Evolutionary conservation across 2,888 invertebrate species (phyloP), one percentile per base, ranked within the genome.

Genomic region (Drosophila differens): DNA sequence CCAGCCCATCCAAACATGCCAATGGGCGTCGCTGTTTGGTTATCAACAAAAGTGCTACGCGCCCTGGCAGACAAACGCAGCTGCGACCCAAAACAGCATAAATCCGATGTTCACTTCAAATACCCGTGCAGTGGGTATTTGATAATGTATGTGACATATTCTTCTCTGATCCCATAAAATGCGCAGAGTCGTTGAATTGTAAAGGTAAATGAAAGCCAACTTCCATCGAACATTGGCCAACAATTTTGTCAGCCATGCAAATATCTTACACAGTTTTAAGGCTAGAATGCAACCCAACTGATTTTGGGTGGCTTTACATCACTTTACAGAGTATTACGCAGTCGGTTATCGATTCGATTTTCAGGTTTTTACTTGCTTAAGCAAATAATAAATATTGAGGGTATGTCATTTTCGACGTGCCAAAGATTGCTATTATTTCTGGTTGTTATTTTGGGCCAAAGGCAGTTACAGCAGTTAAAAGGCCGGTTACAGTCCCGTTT

Each of bases 401-500:
- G 66, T 22, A 66, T 66, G 49, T n/a, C 3, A 19, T 32, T 22
- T 28, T 30, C 53, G 41, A 28, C 25, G 22, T 32, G 14, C 1
- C n/a, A n/a, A n/a, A 28, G n/a, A 28, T 16, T 39, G 19, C 35
- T 33, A 14, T 47, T 30, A 25, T 49, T 12, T 28, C 12, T 39
- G 57, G 19, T 58, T 47, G 39, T 69, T 52, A 54, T 67, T 69
- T 68, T 44, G 65, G 74, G 70, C 71, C 76, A 76, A 59, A 64
- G 66, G 63, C 79, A 76, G 79, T 70, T 72, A 76, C 72, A 57
- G n/a, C 57, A 75, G 78, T 74, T 78, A 71, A 63, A 70, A 61
- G 28, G 51, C 55, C 76, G 55, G 74, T 64, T 77, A 64, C 57
- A 62, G 62, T 53, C 28, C 47, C 70, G 59, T 65, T 73, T 75